Conservation (phyloP, 2,797 vertebrate genomes). For the Anabacerthia variegaticeps region DNA sequence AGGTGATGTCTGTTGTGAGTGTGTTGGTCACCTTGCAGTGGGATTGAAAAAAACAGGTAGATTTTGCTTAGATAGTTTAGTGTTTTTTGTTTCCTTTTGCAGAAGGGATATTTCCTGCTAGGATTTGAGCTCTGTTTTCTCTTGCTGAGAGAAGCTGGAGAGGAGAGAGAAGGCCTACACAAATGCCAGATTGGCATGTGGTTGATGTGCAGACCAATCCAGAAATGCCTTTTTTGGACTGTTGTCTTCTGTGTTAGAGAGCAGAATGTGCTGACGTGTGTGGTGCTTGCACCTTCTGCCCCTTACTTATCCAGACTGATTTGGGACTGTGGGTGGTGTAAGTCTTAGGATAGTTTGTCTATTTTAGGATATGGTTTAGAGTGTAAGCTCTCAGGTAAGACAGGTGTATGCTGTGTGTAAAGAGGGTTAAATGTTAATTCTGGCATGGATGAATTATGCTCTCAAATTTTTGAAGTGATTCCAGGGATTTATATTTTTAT, state of each 20-base stretch:
- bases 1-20: background rate
- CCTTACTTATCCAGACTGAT: background rate
- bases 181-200: background rate
- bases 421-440: background rate
- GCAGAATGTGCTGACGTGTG: background rate
- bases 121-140: slow-evolving; percentile 1
- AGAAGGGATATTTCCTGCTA: background rate
- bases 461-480: background rate
- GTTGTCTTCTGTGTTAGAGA: background rate
- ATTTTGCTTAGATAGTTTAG: background rate
- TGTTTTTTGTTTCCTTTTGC: background rate
- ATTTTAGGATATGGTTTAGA: background rate
- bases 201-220: background rate
- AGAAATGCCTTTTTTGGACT: background rate
- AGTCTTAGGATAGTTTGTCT: background rate
- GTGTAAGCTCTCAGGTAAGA: background rate
- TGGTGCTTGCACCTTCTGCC: background rate
- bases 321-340: background rate
- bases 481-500: background rate
- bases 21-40: background rate
- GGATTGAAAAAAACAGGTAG: background rate
- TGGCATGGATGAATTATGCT: background rate
- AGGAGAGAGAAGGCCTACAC: background rate
- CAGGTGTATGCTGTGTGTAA: background rate
- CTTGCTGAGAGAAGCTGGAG: background rate